These are phyloP conservation scores for Hesperia comma DNA, from an alignment of 2,888 invertebrate genomes.

Conservation along the genomic window DNA sequence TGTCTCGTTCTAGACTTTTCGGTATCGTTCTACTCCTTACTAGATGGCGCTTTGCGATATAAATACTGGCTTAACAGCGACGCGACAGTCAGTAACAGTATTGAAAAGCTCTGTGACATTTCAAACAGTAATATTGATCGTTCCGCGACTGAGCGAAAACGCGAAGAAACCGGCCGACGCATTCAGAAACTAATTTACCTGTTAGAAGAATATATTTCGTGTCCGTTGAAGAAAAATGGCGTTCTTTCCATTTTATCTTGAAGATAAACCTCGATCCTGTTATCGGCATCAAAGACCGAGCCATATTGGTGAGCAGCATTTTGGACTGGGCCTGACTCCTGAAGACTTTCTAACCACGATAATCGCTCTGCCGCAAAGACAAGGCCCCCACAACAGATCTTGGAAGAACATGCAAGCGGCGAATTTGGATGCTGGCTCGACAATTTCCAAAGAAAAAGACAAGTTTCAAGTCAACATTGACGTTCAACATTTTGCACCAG, in stretches of 20 bases:
- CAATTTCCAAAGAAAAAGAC: slow-evolving; percentile 76
- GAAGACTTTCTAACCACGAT: slow-evolving; percentile 69
- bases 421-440: slow-evolving; percentile 73
- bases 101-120: too few species aligned
- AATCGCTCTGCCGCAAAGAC: slow-evolving; percentile 53
- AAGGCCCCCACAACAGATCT: slow-evolving; percentile 61
- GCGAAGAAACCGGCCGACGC: neutral
- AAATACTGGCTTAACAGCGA: slow-evolving; percentile 42
- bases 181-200: neutral
- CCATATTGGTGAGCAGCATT: slow-evolving; percentile 63
- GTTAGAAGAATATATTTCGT: neutral
- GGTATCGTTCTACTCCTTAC: slow-evolving; percentile 50
- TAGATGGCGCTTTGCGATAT: slow-evolving; percentile 61
- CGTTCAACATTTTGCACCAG: slow-evolving; percentile 89
- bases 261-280: slow-evolving; percentile 52
- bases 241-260: slow-evolving; percentile 65
- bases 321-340: slow-evolving; percentile 69
- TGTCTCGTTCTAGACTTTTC: slow-evolving; percentile 53
- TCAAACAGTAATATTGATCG: neutral
- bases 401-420: slow-evolving; percentile 68
- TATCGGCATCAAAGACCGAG: neutral
- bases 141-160: neutral
- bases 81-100: slow-evolving; percentile 39
- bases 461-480: slow-evolving; percentile 88
- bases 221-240: slow-evolving; percentile 60